Evolutionary conservation across 2,113 vertebrate species (phyloP).

Genomic region (Dascyllus trimaculatus): DNA sequence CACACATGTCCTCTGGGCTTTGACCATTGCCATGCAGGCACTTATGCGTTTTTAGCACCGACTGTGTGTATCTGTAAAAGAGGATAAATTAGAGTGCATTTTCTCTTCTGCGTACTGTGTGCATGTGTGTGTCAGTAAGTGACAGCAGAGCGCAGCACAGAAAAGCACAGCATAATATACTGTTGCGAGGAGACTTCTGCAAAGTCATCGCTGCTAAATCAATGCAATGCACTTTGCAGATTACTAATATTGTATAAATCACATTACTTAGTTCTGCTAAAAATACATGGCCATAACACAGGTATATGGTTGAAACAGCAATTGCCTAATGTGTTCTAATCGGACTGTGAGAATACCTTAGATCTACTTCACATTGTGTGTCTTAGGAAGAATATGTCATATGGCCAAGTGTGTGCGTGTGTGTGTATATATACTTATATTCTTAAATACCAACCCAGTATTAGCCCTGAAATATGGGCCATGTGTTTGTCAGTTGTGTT

Average conservation of each 20-base stretch:
- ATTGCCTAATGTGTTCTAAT: too few species aligned
- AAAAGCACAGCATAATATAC: slow-evolving; percentile 23
- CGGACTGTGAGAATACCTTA: too few species aligned
- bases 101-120: slow-evolving; percentile 22
- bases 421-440: not conserved
- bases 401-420: too few species aligned
- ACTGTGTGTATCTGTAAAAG: slow-evolving; percentile 31
- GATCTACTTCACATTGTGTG: not conserved
- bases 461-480: not conserved
- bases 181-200: slow-evolving; percentile 27
- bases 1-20: slow-evolving; percentile 22
- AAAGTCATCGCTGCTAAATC: slow-evolving; percentile 49
- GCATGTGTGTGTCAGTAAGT: not conserved
- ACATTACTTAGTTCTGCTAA: slow-evolving; percentile 18
- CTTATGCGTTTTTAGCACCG: slow-evolving; percentile 19
- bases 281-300: slow-evolving; percentile 15
- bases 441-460: not conserved
- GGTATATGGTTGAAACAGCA: not conserved
- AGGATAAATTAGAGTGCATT: not conserved
- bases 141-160: slow-evolving; percentile 24
- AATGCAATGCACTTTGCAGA: slow-evolving; percentile 40
- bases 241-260: slow-evolving; percentile 39
- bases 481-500: not conserved
- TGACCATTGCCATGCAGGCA: slow-evolving; percentile 10
- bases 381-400: too few species aligned